These are phyloP conservation scores for Tromatobia lineatoria DNA, from an alignment of 2,888 invertebrate species.

Conservation along the genomic window DNA sequence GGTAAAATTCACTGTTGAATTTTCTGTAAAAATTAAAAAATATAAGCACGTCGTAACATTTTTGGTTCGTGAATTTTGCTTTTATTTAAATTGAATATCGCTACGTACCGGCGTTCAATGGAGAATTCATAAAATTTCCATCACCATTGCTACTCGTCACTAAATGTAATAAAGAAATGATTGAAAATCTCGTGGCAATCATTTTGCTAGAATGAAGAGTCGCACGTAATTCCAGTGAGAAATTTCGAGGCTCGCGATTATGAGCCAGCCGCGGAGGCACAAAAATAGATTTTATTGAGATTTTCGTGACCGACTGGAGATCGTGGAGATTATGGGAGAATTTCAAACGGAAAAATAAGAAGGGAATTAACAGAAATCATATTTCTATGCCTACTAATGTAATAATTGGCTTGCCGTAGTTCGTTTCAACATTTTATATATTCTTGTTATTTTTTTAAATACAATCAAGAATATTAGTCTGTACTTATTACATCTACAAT, in stretches of 20 bases:
- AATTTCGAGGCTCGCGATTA: conserved; percentile 30
- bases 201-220: conserved; percentile 28
- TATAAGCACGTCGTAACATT: neutral
- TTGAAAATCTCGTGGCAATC: conserved; percentile 22
- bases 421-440: no score
- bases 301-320: conserved; percentile 39
- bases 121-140: conserved; percentile 14
- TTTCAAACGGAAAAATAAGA: conserved; percentile 12
- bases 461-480: no score
- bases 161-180: conserved; percentile 29
- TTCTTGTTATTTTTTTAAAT: no score
- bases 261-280: conserved; percentile 24
- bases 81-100: neutral
- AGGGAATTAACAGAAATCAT: no score
- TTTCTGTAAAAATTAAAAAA: conserved; percentile 12
- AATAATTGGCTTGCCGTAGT: no score
- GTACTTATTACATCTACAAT: no score
- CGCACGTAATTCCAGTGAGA: conserved; percentile 30
- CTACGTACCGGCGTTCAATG: conserved; percentile 40
- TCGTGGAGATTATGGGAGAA: conserved; percentile 17
- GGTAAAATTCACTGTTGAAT: conserved; percentile 59
- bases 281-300: conserved; percentile 63
- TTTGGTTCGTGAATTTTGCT: neutral
- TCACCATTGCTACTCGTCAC: conserved; percentile 33
- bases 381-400: no score